Base-by-base conservation (phyloP, 2,888 invertebrate species). In the Pammene fasciana region DNA sequence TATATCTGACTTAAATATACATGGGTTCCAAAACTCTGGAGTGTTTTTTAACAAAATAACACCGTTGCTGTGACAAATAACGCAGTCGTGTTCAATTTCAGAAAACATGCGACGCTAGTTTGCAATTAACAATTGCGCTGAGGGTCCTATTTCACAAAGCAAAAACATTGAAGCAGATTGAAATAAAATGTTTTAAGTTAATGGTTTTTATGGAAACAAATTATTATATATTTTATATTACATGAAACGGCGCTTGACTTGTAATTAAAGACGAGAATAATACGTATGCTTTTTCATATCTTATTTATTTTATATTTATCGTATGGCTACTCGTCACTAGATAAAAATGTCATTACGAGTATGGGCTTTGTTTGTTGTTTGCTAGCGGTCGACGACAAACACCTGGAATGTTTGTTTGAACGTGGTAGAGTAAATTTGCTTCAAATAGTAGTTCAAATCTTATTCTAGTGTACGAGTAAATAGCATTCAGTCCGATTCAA, bases 61-160 rank as follows among this genome's bases (percentile, higher is more conserved):
- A 16, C 5, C 16, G 14, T 48, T 48, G 14, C 14, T 48, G 9
- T 48, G 48, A 48, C 14, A 14, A 1, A 9, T 9, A 14, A 16
- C 48, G 48, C 48, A 48, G 48, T 48, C 48, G 16, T 48, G 48
- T 48, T 48, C 14, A 48, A 48, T 48, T 48, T 48, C 48, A 48
- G 48, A 48, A 48, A 48, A 48, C 48, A 48, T 48, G 48, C 16
- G 8, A 16, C 16, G 14, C 16, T 8, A 9, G 48, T n/a, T 5
- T n/a, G 46, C 46, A 14, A 9, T 14, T 8, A 16, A 48, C 16
- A 48, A 48, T 9, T 48, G 4, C 48, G 48, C 9, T 16, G 9
- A 10, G 16, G 48, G 48, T n/a, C 48, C 16, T 16, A 48, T 16
- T 48, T 8, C 9, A 3, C 7, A 46, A 46, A 16, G 9, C 16